Evolutionary conservation across 2,113 vertebrate genomes (phyloP), one percentile per base, ranked within the genome.

Genomic region (Austrofundulus limnaeus): DNA sequence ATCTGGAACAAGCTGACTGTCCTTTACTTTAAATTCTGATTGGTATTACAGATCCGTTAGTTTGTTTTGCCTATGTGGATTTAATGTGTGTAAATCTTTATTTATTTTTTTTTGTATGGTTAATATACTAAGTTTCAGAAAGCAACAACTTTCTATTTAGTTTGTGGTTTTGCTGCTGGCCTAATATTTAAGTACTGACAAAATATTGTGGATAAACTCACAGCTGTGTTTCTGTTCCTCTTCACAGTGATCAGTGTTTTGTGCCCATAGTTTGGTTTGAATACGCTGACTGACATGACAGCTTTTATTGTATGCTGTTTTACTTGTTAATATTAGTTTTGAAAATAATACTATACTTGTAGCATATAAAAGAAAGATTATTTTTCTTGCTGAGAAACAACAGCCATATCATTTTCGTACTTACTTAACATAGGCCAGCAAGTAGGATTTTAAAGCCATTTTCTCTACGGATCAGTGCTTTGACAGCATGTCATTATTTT

Each of bases 391-490:
- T 56, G 52, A 47, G 70, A 82, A 87, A 75, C 56, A 23, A 57
- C 57, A 61, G 70, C 72, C 59, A 63, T 74, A 63, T 28, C 7
- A 66, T 73, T 58, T 72, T 87, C 81, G 86, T 81, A 81, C 85
- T 86, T 81, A 56, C 75, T 61, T 69, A 80, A 87, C 66, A n/a
- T n/a, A n/a, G n/a, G n/a, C n/a, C 45, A 79, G 85, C 80, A 87
- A 88, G 77, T 76, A 79, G 78, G 80, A 87, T 87, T 84, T 87
- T 82, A 88, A 88, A 90, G 87, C 58, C n/a, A n/a, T 76, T 76
- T 85, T 88, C 55, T 50, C 72, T 75, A 80, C 78, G 72, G 72
- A 41, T 55, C 57, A 8, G 60, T 54, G 54, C 61, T 63, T 45
- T 75, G 70, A 81, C 83, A 62, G 58, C 74, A 55, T 55, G 51